Percentiles rank a stretch among this genome's conserved stretches.
phyloP scores from a whole-genome alignment of 1,140 invertebrate genomes.

The Tetragnatha versicolor region DNA sequence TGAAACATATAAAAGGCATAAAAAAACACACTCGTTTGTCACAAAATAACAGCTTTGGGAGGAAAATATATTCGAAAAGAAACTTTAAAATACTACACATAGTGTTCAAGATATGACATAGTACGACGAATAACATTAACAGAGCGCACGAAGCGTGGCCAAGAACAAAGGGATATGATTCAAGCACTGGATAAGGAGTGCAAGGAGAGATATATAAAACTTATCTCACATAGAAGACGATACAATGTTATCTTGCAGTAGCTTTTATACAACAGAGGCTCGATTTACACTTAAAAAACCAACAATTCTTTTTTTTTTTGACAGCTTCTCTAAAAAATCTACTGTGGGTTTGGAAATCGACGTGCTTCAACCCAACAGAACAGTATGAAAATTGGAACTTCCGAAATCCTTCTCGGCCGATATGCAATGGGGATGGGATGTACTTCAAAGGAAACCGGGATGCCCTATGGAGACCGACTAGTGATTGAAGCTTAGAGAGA shows the following conservation, averaged over 20 bases:
- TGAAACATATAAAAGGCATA: slow-evolving; percentile 51
- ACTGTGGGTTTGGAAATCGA: no score
- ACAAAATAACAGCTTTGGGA: slow-evolving; percentile 53
- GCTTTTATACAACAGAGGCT: neutral
- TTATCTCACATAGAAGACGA: slow-evolving; percentile 1
- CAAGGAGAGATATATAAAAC: slow-evolving; percentile 14
- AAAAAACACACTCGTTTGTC: slow-evolving; percentile 44
- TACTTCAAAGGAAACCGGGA: no score
- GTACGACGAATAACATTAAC: slow-evolving; percentile 44
- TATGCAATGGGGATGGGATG: no score
- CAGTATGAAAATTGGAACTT: no score
- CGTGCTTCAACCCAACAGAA: no score
- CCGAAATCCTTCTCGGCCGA: no score
- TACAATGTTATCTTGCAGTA: slow-evolving; percentile 1
- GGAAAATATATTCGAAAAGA: slow-evolving; percentile 51
- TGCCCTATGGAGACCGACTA: no score
- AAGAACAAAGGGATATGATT: slow-evolving; percentile 35
- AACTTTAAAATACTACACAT: slow-evolving; percentile 47
- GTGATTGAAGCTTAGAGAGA: no score
- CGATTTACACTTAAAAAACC: neutral
- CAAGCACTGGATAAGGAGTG: slow-evolving; percentile 34
- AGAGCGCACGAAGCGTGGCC: slow-evolving; percentile 37
- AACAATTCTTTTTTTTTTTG: neutral
- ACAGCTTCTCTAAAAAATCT: neutral
- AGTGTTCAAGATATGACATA: slow-evolving; percentile 44